Evolutionary conservation across 2,888 invertebrate genomes (phyloP).

Genomic region (Eristalis tenax): DNA sequence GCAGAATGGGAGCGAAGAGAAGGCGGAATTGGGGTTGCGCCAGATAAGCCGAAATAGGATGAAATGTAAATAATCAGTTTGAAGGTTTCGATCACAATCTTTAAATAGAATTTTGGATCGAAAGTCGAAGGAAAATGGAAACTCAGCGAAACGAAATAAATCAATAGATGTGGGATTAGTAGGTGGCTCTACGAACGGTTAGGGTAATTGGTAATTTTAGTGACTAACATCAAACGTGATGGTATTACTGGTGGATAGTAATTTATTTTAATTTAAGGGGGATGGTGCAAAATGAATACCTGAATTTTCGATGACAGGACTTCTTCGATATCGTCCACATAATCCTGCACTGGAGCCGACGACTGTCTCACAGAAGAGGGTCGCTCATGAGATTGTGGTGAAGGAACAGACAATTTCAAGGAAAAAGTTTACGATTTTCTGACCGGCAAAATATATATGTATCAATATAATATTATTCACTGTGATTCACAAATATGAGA

Average conservation of each 20-base stretch:
- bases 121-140: constrained; percentile 41
- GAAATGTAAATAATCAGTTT: constrained; percentile 57
- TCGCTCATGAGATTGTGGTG: no score
- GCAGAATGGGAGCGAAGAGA: neutral
- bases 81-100: constrained; percentile 67
- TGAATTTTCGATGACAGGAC: no score
- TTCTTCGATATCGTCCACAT: no score
- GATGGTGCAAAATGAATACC: neutral
- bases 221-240: neutral
- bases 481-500: no score
- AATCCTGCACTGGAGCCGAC: no score
- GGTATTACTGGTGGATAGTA: neutral
- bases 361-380: no score
- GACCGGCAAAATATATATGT: no score
- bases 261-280: neutral
- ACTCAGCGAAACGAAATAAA: constrained; percentile 22
- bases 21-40: neutral
- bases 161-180: constrained; percentile 22
- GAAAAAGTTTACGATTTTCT: no score
- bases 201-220: neutral
- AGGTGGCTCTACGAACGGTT: neutral
- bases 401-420: no score
- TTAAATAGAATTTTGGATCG: constrained; percentile 56
- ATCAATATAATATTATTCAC: no score
- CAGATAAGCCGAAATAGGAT: constrained; percentile 56